phyloP scores from a whole-genome alignment of 2,113 vertebrate genomes.

The Choloepus hoffmanni region DNA sequence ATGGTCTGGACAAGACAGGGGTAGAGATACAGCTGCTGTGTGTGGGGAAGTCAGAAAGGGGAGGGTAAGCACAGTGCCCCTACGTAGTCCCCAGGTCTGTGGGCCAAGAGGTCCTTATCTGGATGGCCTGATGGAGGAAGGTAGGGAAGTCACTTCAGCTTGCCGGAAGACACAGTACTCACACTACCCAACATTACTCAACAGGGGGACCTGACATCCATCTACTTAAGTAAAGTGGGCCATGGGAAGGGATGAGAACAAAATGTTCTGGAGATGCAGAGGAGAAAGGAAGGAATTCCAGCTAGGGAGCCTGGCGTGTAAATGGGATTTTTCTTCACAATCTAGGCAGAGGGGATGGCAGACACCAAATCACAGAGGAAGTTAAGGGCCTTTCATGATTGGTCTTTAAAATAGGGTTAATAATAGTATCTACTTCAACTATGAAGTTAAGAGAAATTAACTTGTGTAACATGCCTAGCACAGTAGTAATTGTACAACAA shows the following conservation, averaged over 20 bases:
- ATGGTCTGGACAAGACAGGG: not conserved
- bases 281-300: not conserved
- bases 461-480: not conserved
- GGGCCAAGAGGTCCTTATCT: not conserved
- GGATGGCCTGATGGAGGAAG: not conserved
- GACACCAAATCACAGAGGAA: not conserved
- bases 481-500: not conserved
- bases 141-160: not conserved
- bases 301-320: not conserved
- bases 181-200: not conserved
- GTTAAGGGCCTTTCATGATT: not conserved
- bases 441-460: not conserved
- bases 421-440: not conserved
- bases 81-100: not conserved
- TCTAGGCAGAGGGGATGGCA: not conserved
- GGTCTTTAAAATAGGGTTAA: not conserved
- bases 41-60: not conserved
- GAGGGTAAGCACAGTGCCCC: not conserved
- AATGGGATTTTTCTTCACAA: conserved; percentile 1
- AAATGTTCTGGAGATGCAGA: not conserved
- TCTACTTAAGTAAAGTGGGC: not conserved
- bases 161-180: not conserved
- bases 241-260: not conserved
- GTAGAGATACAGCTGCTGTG: not conserved
- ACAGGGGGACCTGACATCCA: not conserved